Percentiles rank a stretch among this genome's conserved stretches.
Conservation (phyloP, 2,888 invertebrate species). For the Folsomia candida region DNA sequence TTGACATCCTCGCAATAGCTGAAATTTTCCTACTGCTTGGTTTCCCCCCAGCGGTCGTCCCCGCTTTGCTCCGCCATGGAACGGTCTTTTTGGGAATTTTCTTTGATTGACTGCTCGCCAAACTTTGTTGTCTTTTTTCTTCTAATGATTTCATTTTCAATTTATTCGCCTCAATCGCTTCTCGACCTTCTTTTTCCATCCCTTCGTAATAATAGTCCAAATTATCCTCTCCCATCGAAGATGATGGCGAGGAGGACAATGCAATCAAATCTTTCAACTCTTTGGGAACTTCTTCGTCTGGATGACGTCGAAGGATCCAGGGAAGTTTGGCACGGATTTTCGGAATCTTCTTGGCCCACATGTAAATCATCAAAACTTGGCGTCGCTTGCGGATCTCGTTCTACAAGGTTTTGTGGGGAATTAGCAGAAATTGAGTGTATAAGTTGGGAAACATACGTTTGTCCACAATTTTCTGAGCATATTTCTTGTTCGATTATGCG, state of each 20-base stretch:
- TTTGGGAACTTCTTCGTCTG: neutral
- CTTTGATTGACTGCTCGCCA: no score
- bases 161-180: neutral
- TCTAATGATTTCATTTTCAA: no score
- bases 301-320: neutral
- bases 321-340: neutral
- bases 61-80: no score
- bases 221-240: neutral
- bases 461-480: neutral
- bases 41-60: no score
- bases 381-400: neutral
- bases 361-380: neutral
- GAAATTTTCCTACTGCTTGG: no score
- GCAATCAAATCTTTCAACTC: neutral
- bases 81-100: no score
- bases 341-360: neutral
- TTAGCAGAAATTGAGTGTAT: neutral
- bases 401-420: neutral
- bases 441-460: neutral
- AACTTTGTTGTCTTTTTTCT: no score
- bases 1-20: no score
- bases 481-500: neutral
- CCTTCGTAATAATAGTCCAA: neutral
- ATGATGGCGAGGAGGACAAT: neutral
- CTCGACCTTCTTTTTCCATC: neutral